Evolutionary conservation across 2,797 vertebrate genomes (phyloP).

Genomic region (Dallia pectoralis): DNA sequence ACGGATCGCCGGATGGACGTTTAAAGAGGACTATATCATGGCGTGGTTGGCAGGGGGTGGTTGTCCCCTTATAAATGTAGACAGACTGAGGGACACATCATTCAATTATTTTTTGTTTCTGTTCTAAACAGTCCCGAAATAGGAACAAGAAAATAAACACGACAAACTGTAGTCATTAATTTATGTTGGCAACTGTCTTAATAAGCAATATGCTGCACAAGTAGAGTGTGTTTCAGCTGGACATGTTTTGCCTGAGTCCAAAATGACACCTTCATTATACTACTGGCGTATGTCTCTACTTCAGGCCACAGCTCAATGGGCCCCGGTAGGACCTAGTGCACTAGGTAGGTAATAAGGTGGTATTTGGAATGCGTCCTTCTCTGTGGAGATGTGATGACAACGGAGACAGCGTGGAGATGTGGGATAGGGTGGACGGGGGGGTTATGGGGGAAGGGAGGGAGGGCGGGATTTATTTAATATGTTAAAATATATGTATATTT

Average conservation of each 20-base stretch:
- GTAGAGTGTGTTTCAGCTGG: conserved; percentile 65
- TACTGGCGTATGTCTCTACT: neutral
- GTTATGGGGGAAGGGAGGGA: neutral
- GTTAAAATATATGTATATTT: conserved; percentile 2
- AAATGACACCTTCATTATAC: neutral
- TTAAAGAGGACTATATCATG: conserved; percentile 31
- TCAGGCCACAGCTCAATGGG: neutral
- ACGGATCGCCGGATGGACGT: conserved; percentile 35
- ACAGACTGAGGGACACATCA: conserved; percentile 74
- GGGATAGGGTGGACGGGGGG: neutral
- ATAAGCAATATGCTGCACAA: conserved; percentile 79
- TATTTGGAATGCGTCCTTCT: neutral
- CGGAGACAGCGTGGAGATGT: neutral
- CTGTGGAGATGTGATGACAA: neutral
- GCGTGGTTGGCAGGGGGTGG: conserved; percentile 27
- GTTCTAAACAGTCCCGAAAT: conserved; percentile 56
- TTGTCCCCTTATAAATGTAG: conserved; percentile 50
- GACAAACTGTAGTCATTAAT: conserved; percentile 71
- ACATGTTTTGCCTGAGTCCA: conserved; percentile 59
- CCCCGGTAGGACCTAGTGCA: neutral
- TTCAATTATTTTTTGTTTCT: conserved; percentile 63
- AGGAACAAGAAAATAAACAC: conserved; percentile 39
- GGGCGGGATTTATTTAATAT: conserved; percentile 3
- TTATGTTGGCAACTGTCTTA: conserved; percentile 80
- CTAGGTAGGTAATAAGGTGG: neutral